A percentile compares a stretch with the other conserved stretches of the same genome.
These are phyloP conservation scores for Drosophila leontia DNA, from an alignment of 1,140 invertebrate species.

Conservation along the genomic window DNA sequence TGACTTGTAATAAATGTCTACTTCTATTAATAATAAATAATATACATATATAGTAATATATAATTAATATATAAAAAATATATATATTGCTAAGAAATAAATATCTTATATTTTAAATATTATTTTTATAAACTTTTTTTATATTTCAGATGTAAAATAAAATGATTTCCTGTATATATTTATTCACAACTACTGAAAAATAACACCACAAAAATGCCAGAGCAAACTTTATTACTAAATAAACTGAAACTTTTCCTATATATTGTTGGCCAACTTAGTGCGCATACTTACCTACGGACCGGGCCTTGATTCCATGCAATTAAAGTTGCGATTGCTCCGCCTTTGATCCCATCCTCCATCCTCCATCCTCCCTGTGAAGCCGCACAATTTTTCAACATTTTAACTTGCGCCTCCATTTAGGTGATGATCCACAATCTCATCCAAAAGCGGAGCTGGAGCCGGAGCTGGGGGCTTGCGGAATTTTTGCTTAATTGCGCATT, in stretches of 20 bases:
- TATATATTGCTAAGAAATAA: not conserved
- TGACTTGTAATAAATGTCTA: too few species aligned
- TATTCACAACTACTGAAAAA: not conserved
- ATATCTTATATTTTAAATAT: not conserved
- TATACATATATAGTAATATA: too few species aligned
- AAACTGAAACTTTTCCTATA: constrained; percentile 6
- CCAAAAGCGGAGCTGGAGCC: too few species aligned
- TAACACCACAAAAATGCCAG: not conserved
- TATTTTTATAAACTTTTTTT: not conserved
- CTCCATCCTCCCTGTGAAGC: constrained; percentile 1
- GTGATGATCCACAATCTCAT: constrained; percentile 28
- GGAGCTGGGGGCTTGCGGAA: constrained; percentile 10
- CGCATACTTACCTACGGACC: not conserved
- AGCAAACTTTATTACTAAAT: constrained; percentile 6
- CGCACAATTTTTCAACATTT: constrained; percentile 25
- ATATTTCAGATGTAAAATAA: not conserved
- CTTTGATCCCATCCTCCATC: constrained; percentile 24
- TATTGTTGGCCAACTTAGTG: constrained; percentile 1
- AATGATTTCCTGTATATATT: not conserved
- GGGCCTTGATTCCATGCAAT: constrained; percentile 15
- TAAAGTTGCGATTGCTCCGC: constrained; percentile 6
- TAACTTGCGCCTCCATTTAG: constrained; percentile 17
- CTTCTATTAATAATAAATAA: too few species aligned
- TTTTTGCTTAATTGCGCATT: constrained; percentile 69
- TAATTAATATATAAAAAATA: not conserved